Percentiles rank a stretch among this genome's conserved stretches.
Evolutionary conservation across 2,113 vertebrate genomes (phyloP).

Genomic region (Antechinus stuartii): DNA sequence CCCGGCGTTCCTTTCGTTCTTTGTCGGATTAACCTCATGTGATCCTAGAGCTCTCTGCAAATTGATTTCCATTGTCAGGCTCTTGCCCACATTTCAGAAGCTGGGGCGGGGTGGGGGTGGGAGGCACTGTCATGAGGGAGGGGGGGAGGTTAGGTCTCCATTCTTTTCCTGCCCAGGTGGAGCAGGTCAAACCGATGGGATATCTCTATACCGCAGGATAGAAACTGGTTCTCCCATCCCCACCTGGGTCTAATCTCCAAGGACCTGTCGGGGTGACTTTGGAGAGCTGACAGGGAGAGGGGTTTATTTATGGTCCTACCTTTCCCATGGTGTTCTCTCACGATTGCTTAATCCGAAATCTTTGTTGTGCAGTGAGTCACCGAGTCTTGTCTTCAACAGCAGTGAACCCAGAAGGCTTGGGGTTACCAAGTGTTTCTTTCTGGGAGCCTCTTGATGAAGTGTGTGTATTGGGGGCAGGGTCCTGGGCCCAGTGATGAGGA

Average conservation of each 20-base stretch:
- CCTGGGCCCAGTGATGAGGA: not conserved
- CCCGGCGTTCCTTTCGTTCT: not conserved
- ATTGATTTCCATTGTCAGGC: not conserved
- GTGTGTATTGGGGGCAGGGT: not conserved
- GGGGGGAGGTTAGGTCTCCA: not conserved
- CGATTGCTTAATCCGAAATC: slow-evolving; percentile 1
- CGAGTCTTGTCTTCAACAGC: not conserved
- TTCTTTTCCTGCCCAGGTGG: not conserved
- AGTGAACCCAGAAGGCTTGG: not conserved
- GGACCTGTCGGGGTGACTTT: not conserved
- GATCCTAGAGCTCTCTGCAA: not conserved
- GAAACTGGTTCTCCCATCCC: slow-evolving; percentile 46
- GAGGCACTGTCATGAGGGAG: rapidly evolving
- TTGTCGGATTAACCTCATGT: not conserved
- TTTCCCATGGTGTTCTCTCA: not conserved
- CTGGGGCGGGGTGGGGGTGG: rapidly evolving
- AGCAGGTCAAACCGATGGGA: not conserved
- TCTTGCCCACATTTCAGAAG: not conserved
- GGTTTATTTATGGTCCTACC: not conserved
- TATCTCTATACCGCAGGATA: slow-evolving; percentile 17
- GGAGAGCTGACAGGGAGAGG: slow-evolving; percentile 28
- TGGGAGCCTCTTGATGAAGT: not conserved
- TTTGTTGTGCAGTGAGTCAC: slow-evolving; percentile 58
- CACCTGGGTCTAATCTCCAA: not conserved
- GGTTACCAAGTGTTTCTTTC: not conserved